Evolutionary conservation across 2,113 vertebrate genomes (phyloP).

Genomic region (Illadopsis cleaveri): DNA sequence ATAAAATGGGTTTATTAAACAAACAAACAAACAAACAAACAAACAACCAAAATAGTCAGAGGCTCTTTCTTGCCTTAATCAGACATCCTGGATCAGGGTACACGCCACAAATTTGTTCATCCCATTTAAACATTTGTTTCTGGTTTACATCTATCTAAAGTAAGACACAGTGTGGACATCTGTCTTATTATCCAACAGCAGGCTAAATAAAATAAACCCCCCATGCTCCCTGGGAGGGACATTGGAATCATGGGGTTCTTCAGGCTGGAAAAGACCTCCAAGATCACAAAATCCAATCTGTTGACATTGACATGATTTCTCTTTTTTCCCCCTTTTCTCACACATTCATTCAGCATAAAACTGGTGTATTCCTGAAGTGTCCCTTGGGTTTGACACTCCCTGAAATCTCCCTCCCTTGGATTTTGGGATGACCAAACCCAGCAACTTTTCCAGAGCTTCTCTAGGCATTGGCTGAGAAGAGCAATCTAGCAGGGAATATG

Average conservation of each 20-base stretch:
- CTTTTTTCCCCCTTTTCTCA: background rate
- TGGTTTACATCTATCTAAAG: background rate
- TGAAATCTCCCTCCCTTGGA: background rate
- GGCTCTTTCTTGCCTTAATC: background rate
- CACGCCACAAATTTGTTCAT: background rate
- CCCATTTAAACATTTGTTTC: background rate
- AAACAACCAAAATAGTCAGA: background rate
- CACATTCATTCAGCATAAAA: background rate
- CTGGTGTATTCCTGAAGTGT: rapidly evolving
- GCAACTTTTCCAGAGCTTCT: background rate
- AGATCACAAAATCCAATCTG: background rate
- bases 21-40: background rate
- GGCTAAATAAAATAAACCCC: background rate
- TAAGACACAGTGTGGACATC: background rate
- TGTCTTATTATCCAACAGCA: background rate
- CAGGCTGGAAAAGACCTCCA: background rate
- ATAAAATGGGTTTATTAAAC: background rate
- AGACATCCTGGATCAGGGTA: background rate
- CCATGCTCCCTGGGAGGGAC: background rate
- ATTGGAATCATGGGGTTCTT: background rate
- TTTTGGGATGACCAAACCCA: background rate
- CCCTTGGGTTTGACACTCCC: background rate
- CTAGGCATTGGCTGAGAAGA: background rate
- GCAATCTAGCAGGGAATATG: background rate
- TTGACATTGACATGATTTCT: background rate